phyloP scores from a whole-genome alignment of 2,888 invertebrate genomes.

The Andrena marginata region DNA sequence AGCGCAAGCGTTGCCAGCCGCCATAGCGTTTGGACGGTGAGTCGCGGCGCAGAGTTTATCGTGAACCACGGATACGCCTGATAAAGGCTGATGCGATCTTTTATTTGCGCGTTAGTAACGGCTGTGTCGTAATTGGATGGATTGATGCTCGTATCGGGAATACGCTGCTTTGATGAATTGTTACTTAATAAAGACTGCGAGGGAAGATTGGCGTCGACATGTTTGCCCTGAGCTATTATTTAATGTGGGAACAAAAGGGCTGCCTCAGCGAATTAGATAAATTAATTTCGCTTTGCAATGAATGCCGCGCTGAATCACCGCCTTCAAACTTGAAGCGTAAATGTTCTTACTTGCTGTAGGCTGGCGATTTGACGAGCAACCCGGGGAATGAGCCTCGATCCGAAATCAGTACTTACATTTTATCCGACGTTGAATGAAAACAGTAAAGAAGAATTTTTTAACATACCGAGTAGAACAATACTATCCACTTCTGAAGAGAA shows the following conservation, averaged over 20 bases:
- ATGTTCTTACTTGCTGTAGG: neutral
- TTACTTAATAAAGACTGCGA: slow-evolving; percentile 45
- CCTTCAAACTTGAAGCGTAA: neutral
- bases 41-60: slow-evolving; percentile 35
- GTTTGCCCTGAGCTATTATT: slow-evolving; percentile 34
- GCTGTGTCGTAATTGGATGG: slow-evolving; percentile 41
- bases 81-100: slow-evolving; percentile 44
- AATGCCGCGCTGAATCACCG: slow-evolving; percentile 11
- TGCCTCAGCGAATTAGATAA: slow-evolving; percentile 22
- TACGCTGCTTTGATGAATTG: slow-evolving; percentile 21
- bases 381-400: too few species aligned
- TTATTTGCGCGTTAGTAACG: slow-evolving; percentile 32
- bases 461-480: too few species aligned
- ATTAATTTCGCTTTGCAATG: slow-evolving; percentile 29
- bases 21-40: slow-evolving; percentile 5
- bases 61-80: slow-evolving; percentile 22
- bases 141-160: slow-evolving; percentile 21
- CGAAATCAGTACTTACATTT: too few species aligned
- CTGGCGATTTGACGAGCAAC: neutral
- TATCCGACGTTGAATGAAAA: too few species aligned
- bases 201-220: slow-evolving; percentile 41
- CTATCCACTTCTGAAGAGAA: too few species aligned
- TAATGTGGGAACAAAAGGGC: slow-evolving; percentile 27
- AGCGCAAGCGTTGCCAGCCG: slow-evolving; percentile 22
- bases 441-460: too few species aligned